phyloP scores from a whole-genome alignment of 2,113 vertebrate species.

The Labeo rohita region DNA sequence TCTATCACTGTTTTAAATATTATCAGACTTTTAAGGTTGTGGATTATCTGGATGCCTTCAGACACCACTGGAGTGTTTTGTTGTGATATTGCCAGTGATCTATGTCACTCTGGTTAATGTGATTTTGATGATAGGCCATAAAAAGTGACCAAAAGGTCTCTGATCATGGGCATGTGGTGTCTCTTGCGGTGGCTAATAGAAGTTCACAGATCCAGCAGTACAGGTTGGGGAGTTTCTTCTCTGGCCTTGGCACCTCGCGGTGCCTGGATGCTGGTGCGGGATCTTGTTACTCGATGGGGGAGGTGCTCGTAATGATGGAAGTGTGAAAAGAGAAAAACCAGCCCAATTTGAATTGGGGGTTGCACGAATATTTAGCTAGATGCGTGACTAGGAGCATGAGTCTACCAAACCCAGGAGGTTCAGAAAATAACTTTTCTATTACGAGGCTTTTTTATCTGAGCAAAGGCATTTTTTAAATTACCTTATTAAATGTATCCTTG shows the following conservation, averaged over 20 bases:
- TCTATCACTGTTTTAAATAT: too few relatives aligned
- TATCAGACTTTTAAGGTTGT: too few relatives aligned
- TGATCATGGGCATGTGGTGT: constrained; percentile 36
- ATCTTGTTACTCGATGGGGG: constrained; percentile 53
- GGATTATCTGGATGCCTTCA: too few relatives aligned
- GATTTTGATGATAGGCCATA: constrained; percentile 24
- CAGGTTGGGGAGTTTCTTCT: constrained; percentile 32
- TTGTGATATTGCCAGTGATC: neutral
- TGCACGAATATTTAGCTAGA: constrained; percentile 38
- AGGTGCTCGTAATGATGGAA: constrained; percentile 32
- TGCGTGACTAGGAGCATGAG: constrained; percentile 8
- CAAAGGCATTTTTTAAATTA: neutral
- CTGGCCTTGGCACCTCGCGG: constrained; percentile 38
- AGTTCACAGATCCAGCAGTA: constrained; percentile 18
- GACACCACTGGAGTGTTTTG: neutral
- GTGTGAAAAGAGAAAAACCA: constrained; percentile 49
- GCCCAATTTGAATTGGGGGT: constrained; percentile 38
- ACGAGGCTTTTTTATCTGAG: neutral
- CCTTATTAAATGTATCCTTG: neutral
- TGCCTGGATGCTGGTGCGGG: constrained; percentile 48
- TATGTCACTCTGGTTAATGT: neutral
- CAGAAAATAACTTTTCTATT: neutral
- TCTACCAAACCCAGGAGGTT: neutral
- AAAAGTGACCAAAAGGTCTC: constrained; percentile 17
- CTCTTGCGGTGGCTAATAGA: constrained; percentile 36